Evolutionary conservation across 1,140 invertebrate species (phyloP).

Genomic region (Pollicipes pollicipes): DNA sequence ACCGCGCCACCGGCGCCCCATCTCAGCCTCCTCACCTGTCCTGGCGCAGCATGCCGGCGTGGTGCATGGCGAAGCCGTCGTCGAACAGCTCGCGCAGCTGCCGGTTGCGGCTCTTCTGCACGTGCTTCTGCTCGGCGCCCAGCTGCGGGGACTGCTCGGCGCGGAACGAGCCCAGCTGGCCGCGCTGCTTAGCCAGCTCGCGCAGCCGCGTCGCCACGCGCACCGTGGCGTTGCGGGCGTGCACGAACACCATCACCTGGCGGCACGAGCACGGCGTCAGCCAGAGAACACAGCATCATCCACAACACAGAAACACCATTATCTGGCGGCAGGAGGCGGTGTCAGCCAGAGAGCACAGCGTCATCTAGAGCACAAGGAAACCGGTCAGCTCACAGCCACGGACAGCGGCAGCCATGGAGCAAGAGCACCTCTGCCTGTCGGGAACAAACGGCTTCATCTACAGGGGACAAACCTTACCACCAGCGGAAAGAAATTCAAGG

Average conservation of each 20-base stretch:
- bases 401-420: too few species aligned
- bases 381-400: too few species aligned
- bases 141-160: constrained; percentile 41
- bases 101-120: constrained; percentile 52
- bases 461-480: too few species aligned
- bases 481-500: too few species aligned
- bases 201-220: constrained; percentile 60
- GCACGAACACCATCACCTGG: constrained; percentile 95
- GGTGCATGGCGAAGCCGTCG: constrained; percentile 83
- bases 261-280: background rate
- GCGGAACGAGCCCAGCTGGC: constrained; percentile 42
- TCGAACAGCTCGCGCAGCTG: constrained; percentile 62
- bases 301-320: too few species aligned
- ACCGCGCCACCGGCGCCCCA: too few species aligned
- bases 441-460: too few species aligned
- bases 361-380: too few species aligned
- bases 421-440: too few species aligned
- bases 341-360: too few species aligned
- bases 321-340: too few species aligned
- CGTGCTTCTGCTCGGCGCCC: constrained; percentile 40
- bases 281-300: too few species aligned
- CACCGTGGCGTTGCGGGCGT: constrained; percentile 87
- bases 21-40: constrained; percentile 40
- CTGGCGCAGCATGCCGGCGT: constrained; percentile 79
- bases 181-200: constrained; percentile 53